Evolutionary conservation across 2,797 vertebrate species (phyloP).

Genomic region (Emys orbicularis): DNA sequence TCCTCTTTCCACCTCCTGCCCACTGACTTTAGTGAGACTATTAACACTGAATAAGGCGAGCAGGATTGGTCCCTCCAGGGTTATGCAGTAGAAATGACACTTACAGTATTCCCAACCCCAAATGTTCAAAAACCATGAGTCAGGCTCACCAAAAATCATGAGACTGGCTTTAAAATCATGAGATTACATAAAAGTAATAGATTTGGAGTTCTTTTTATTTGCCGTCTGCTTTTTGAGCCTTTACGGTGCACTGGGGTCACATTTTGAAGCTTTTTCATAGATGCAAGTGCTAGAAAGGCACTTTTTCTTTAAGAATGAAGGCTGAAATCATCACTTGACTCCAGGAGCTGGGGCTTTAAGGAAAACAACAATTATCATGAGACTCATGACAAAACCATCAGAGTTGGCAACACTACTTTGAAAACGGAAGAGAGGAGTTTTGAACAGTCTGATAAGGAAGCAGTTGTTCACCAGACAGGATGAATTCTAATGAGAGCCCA

Average conservation of each 20-base stretch:
- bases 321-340: background rate
- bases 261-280: background rate
- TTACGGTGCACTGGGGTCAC: background rate
- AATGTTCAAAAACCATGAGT: background rate
- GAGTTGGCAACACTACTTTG: too few relatives aligned
- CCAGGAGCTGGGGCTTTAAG: background rate
- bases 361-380: background rate
- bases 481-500: background rate
- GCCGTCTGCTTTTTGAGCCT: background rate
- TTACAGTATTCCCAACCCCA: background rate
- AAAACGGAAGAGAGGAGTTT: background rate
- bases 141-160: background rate
- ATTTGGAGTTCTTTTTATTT: background rate
- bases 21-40: background rate
- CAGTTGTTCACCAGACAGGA: background rate
- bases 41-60: background rate
- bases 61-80: accelerated
- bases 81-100: background rate
- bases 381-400: too few relatives aligned
- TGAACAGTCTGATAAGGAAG: background rate
- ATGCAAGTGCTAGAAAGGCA: background rate
- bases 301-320: background rate
- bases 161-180: background rate
- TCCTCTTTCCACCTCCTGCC: background rate
- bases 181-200: background rate